These are phyloP conservation scores for Tetragnatha versicolor DNA, from an alignment of 1,140 invertebrate genomes.

Conservation along the genomic window DNA sequence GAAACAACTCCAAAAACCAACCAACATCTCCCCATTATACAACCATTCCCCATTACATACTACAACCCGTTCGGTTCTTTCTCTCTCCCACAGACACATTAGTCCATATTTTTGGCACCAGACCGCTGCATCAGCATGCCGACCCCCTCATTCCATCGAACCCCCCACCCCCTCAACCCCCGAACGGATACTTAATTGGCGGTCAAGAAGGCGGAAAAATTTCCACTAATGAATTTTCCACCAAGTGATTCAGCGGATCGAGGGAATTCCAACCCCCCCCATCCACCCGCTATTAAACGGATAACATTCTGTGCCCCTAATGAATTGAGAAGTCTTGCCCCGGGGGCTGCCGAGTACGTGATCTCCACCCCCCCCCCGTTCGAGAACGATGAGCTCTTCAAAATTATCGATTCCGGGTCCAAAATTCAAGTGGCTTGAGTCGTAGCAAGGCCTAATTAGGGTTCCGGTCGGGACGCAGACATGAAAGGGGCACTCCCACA, in stretches of 20 bases:
- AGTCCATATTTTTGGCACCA: slow-evolving; percentile 34
- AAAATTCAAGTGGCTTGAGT: background rate
- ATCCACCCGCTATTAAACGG: slow-evolving; percentile 42
- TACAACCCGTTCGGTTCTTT: slow-evolving; percentile 6
- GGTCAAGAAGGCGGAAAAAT: slow-evolving; percentile 55
- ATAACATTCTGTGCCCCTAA: slow-evolving; percentile 53
- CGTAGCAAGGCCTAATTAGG: background rate
- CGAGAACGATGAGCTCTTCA: slow-evolving; percentile 41
- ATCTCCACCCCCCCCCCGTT: slow-evolving; percentile 9
- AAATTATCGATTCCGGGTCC: slow-evolving; percentile 41
- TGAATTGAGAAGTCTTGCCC: slow-evolving; percentile 48
- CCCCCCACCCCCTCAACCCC: background rate
- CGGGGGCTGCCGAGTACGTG: slow-evolving; percentile 39
- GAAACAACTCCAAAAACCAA: too few relatives aligned
- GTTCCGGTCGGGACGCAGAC: slow-evolving; percentile 13
- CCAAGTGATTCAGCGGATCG: slow-evolving; percentile 52
- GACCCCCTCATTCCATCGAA: background rate
- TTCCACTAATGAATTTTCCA: slow-evolving; percentile 54
- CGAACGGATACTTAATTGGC: slow-evolving; percentile 51
- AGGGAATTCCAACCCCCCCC: slow-evolving; percentile 13
- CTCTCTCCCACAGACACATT: slow-evolving; percentile 23
- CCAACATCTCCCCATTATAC: too few relatives aligned
- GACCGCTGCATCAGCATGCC: slow-evolving; percentile 47
- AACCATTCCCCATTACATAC: too few relatives aligned
- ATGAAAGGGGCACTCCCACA: background rate